A percentile compares a stretch with the other conserved stretches of the same genome.
phyloP scores from a whole-genome alignment of 2,888 invertebrate genomes.

The Morpho deidamia region DNA sequence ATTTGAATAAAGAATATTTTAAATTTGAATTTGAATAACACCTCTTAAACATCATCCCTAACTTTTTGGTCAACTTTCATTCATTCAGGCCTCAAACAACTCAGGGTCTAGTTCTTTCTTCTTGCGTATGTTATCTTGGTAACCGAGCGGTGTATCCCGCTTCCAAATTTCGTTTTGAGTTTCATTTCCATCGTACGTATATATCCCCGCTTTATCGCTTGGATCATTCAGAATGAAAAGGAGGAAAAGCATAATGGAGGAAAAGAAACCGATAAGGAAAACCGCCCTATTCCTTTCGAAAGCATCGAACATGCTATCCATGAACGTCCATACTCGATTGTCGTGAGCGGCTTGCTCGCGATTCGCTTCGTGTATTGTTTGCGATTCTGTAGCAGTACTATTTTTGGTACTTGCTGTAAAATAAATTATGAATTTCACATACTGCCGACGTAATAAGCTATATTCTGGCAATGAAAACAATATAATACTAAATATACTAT shows the following conservation, averaged over 20 bases:
- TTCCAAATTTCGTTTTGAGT: constrained; percentile 3
- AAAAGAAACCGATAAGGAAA: constrained; percentile 50
- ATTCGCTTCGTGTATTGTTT: constrained; percentile 55
- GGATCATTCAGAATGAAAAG: constrained; percentile 35
- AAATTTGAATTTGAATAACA: no score
- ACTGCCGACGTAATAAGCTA: no score
- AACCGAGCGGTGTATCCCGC: constrained; percentile 48
- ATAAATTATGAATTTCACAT: constrained; percentile 39
- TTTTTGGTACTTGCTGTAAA: constrained; percentile 62
- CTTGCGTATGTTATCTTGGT: constrained; percentile 41
- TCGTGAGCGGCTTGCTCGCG: constrained; percentile 44
- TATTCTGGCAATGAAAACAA: no score
- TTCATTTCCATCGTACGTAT: constrained; percentile 27
- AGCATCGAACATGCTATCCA: constrained; percentile 49
- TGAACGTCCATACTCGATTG: constrained; percentile 46
- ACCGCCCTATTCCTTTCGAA: constrained; percentile 39
- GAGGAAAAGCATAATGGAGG: constrained; percentile 31
- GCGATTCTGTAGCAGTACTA: constrained; percentile 37
- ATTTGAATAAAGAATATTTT: no score
- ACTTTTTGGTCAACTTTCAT: no score
- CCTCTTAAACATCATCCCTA: no score
- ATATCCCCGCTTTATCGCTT: constrained; percentile 32
- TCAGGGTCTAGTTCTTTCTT: constrained; percentile 48
- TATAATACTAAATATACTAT: no score
- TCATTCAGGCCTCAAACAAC: constrained; percentile 47